Evolutionary conservation across 2,797 vertebrate genomes (phyloP), one percentile per base, ranked within the genome.

Genomic region (Taenioides sp.): DNA sequence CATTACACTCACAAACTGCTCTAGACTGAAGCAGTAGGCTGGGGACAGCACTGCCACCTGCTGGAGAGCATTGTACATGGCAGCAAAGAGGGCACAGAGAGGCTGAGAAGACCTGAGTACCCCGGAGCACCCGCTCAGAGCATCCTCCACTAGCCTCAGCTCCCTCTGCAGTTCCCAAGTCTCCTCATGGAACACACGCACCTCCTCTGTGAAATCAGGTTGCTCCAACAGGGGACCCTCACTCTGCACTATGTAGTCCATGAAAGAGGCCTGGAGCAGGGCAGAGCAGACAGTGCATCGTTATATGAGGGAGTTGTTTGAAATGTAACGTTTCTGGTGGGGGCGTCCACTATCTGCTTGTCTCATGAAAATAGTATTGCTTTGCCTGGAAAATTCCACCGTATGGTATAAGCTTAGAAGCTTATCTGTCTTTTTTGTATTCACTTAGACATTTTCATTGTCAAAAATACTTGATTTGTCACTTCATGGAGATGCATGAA

Each of bases 41-140:
- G 93, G 90, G 11, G 93, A 93, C 31, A 96, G 91, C 12, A 69
- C 85, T 57, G 89, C 89, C 57, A 95, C 81, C 14, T 93, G 86
- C 88, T 91, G 93, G 62, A 96, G 86, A 22, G 88, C 87, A 64
- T 78, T 86, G 75, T 94, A 90, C 18, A 96, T 75, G 47, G 80
- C 67, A 2, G 86, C 82, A 6, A 90, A 91, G 25, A 95, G 81
- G 52, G 22, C 67, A 12, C 85, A 85, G 47, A 94, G 74, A 0
- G 18, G 52, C 6, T 69, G 70, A 66, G 92, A 87, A 1, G 76
- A 78, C 5, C 69, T 61, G 72, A 94, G 88, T 49, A 34, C 11
- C 6, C 64, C 75, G 3, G 78, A 28, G 0, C 92, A 88, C 31
- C 78, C 75, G 43, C 83, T 70, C 59, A 87, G 75, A 75, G 84